phyloP scores from a whole-genome alignment of 2,113 vertebrate species.

The Seriola rivoliana region DNA sequence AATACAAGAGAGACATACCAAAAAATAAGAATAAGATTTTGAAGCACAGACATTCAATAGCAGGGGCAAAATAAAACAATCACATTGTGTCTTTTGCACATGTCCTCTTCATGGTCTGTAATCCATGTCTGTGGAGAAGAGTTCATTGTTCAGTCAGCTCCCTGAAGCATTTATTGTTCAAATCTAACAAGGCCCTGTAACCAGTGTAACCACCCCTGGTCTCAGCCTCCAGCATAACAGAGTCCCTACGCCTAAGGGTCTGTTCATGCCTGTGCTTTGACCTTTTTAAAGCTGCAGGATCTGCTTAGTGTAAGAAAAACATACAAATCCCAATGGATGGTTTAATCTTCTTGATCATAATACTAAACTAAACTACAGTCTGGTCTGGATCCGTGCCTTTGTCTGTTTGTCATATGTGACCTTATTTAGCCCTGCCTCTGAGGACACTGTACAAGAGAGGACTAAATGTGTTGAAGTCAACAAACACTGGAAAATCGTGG shows the following conservation, averaged over 20 bases:
- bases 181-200: conserved; percentile 19
- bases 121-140: neutral
- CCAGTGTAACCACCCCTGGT: conserved; percentile 3
- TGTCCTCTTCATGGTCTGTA: conserved; percentile 6
- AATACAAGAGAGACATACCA: neutral
- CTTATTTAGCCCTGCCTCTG: conserved; percentile 17
- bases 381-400: conserved; percentile 11
- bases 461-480: conserved; percentile 2
- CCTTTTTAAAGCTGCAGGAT: conserved; percentile 30
- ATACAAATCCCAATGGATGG: conserved; percentile 14
- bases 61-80: conserved; percentile 5
- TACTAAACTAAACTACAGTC: neutral
- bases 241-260: neutral
- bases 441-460: conserved; percentile 23
- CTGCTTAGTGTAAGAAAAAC: conserved; percentile 51
- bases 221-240: conserved; percentile 2
- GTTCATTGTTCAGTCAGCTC: conserved; percentile 38
- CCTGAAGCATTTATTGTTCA: conserved; percentile 29
- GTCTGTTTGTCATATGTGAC: neutral
- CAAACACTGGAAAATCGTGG: conserved; percentile 8
- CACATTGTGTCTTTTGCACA: neutral
- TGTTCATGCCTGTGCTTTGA: conserved; percentile 34
- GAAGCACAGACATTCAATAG: conserved; percentile 17
- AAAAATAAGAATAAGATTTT: neutral
- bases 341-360: conserved; percentile 11